Conservation (phyloP, 30 jellyfish, hydroid and myxozoan species). For the Clytia hemisphaerica region DNA sequence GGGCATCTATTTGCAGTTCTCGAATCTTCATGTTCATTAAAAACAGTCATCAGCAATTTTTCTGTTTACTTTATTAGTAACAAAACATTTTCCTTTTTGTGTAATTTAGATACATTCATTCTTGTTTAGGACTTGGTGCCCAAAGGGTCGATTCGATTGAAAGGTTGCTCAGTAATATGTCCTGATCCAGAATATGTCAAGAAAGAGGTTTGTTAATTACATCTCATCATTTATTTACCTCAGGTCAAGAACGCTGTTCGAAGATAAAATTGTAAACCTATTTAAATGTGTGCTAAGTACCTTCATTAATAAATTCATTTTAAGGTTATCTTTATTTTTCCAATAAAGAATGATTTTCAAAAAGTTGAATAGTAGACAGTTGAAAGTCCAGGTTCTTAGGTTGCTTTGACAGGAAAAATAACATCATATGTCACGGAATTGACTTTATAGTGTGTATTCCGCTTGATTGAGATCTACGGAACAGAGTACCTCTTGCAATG, state of each 20-base stretch:
- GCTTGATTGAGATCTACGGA: constrained; percentile 63
- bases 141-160: constrained; percentile 45
- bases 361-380: background rate
- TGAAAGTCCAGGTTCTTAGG: background rate
- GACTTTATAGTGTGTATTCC: constrained; percentile 41
- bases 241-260: too few species aligned
- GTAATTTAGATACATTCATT: background rate
- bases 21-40: background rate
- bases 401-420: background rate
- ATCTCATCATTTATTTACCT: background rate
- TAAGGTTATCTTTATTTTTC: too few species aligned
- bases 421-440: too few species aligned
- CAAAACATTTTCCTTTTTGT: background rate
- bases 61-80: background rate
- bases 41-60: too few species aligned
- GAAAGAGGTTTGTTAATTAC: constrained; percentile 35
- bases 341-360: too few species aligned
- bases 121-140: constrained; percentile 36
- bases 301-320: too few species aligned
- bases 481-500: constrained; percentile 54
- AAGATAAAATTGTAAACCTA: too few species aligned
- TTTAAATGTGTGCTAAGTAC: too few species aligned
- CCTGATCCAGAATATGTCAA: constrained; percentile 78
- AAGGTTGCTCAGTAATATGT: constrained; percentile 65
- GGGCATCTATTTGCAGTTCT: too few species aligned